Conservation (phyloP, 2,797 vertebrate species). For the Apogon talboti region DNA sequence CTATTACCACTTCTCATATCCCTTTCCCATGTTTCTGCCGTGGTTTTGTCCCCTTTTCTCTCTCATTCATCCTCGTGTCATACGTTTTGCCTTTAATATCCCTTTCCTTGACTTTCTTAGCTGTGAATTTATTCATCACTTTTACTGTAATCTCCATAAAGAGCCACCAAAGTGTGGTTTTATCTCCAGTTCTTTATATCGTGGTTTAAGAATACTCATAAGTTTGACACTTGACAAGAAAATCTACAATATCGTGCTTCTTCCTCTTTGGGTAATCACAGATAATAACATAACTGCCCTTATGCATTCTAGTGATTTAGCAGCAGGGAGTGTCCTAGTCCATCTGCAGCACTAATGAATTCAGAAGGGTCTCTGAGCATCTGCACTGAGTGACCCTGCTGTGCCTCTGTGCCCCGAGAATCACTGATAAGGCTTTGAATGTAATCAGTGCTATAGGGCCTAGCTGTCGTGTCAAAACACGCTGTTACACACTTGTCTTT, state of each 20-base stretch:
- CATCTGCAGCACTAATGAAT: constrained; percentile 47
- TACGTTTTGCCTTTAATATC: neutral
- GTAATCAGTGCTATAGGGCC: constrained; percentile 44
- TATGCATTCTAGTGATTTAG: constrained; percentile 34
- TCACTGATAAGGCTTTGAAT: constrained; percentile 60
- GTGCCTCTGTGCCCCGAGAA: constrained; percentile 48
- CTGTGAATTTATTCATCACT: neutral
- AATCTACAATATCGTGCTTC: constrained; percentile 12
- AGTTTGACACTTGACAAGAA: neutral
- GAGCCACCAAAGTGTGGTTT: constrained; percentile 12
- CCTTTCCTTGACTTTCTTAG: neutral
- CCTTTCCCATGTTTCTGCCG: neutral
- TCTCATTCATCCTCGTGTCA: neutral
- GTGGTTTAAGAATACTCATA: too few species aligned
- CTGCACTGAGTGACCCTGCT: constrained; percentile 41
- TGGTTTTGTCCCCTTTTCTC: neutral
- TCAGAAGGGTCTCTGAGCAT: constrained; percentile 52
- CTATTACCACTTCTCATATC: constrained; percentile 13
- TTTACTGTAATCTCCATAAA: neutral
- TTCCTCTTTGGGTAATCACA: constrained; percentile 23
- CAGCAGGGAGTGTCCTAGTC: constrained; percentile 31
- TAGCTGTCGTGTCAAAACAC: constrained; percentile 18
- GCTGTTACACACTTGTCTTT: constrained; percentile 9
- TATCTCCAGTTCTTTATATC: constrained; percentile 12
- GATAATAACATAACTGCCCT: constrained; percentile 22